Percentiles rank a stretch among this genome's conserved stretches.
Evolutionary conservation across 2,797 vertebrate species (phyloP).

Genomic region (Chrysolophus pictus): DNA sequence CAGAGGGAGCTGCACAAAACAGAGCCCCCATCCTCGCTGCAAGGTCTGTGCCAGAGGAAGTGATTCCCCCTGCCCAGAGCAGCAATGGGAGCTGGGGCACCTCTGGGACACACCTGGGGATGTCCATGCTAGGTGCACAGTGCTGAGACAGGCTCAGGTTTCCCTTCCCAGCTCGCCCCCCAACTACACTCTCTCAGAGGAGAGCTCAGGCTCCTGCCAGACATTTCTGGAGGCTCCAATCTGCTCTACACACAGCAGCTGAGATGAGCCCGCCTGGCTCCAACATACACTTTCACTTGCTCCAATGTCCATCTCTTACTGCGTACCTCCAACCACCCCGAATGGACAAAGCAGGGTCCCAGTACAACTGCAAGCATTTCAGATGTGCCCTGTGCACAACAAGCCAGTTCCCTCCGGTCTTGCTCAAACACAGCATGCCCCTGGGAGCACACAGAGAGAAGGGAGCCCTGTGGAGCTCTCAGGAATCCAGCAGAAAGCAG

Average conservation of each 20-base stretch:
- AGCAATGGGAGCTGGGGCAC: neutral
- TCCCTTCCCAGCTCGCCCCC: neutral
- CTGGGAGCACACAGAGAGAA: accelerated
- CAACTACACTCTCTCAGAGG: neutral
- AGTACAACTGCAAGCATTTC: accelerated
- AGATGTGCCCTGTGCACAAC: accelerated
- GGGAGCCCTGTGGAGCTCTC: neutral
- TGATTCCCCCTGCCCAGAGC: neutral
- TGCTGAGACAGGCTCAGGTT: no score
- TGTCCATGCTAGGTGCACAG: neutral
- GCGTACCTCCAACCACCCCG: accelerated
- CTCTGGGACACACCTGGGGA: neutral
- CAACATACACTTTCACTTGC: no score
- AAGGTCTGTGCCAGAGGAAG: neutral
- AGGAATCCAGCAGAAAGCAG: neutral
- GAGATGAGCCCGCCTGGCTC: neutral
- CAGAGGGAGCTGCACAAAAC: neutral
- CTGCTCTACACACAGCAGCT: neutral
- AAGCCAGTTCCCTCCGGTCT: slow-evolving; percentile 5
- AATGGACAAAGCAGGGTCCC: neutral
- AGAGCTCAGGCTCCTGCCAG: neutral
- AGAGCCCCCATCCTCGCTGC: neutral
- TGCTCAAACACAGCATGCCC: neutral
- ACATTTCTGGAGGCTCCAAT: neutral
- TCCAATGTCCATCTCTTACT: accelerated